Evolutionary conservation across 2,888 invertebrate species (phyloP).

Genomic region (Alsophila aescularia): DNA sequence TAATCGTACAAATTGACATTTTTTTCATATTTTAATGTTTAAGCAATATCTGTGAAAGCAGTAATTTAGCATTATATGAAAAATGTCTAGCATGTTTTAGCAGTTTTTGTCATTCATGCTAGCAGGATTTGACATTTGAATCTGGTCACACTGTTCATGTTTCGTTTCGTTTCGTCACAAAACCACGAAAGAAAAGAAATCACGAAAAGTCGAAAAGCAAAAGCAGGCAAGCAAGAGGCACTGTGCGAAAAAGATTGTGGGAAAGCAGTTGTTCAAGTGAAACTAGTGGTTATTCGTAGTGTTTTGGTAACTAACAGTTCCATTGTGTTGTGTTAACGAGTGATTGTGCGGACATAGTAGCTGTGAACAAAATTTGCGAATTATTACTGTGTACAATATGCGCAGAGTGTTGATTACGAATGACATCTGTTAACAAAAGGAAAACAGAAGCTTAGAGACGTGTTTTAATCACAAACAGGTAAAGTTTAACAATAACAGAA

Average conservation of each 20-base stretch:
- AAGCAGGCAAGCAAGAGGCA: slow-evolving; percentile 21
- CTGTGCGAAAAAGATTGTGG: slow-evolving; percentile 45
- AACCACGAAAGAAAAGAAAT: slow-evolving; percentile 45
- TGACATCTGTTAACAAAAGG: slow-evolving; percentile 79
- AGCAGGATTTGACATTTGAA: no score
- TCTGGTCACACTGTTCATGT: background rate
- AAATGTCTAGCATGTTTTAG: no score
- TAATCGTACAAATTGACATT: no score
- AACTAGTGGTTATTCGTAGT: slow-evolving; percentile 52
- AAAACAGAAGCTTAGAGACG: slow-evolving; percentile 63
- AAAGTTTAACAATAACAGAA: slow-evolving; percentile 36
- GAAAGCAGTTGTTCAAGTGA: slow-evolving; percentile 51
- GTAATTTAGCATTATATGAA: no score
- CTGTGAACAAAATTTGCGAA: slow-evolving; percentile 60
- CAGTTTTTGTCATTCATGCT: no score
- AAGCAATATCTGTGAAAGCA: no score
- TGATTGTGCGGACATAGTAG: slow-evolving; percentile 52
- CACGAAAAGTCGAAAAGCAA: slow-evolving; percentile 38
- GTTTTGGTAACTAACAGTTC: slow-evolving; percentile 45
- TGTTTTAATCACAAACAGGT: slow-evolving; percentile 54
- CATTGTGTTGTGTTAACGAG: slow-evolving; percentile 48
- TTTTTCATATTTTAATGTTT: no score
- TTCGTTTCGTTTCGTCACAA: slow-evolving; percentile 24
- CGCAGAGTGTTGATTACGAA: slow-evolving; percentile 79
- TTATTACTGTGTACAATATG: slow-evolving; percentile 77